These are phyloP conservation scores for Zosterops borbonicus DNA, from an alignment of 2,113 vertebrate genomes.

Conservation along the genomic window DNA sequence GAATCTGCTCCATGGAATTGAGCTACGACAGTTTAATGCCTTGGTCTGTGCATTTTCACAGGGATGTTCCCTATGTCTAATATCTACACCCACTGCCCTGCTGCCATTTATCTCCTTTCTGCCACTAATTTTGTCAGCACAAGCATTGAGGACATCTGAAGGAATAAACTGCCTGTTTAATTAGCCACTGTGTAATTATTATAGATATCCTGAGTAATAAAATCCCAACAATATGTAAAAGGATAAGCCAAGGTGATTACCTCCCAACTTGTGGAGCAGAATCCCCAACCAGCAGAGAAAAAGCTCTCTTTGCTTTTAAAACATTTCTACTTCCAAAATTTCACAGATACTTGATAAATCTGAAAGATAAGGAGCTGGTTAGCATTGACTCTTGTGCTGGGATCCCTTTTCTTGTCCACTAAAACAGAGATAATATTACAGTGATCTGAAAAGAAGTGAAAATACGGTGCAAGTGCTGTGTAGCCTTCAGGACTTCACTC, in stretches of 20 bases:
- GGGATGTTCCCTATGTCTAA: background rate
- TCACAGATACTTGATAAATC: background rate
- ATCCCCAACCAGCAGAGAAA: background rate
- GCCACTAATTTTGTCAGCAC: conserved; percentile 12
- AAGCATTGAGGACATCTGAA: background rate
- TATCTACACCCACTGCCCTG: background rate
- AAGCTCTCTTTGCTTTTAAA: background rate
- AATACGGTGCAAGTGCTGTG: rapidly evolving
- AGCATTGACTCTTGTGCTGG: background rate
- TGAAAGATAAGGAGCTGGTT: background rate
- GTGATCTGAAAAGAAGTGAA: background rate
- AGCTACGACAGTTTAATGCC: background rate
- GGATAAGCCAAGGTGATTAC: background rate
- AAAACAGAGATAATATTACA: background rate
- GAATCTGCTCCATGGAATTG: background rate
- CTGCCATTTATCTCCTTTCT: background rate
- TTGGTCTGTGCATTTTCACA: background rate
- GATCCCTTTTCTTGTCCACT: background rate
- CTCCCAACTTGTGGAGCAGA: background rate
- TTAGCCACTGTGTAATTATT: background rate
- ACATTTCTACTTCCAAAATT: background rate
- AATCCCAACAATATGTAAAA: background rate
- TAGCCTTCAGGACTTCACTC: background rate
- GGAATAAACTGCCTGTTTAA: conserved; percentile 14
- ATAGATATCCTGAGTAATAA: background rate